Evolutionary conservation across 2,888 invertebrate genomes (phyloP), one percentile per base, ranked within the genome.

Genomic region (Xylota segnis): DNA sequence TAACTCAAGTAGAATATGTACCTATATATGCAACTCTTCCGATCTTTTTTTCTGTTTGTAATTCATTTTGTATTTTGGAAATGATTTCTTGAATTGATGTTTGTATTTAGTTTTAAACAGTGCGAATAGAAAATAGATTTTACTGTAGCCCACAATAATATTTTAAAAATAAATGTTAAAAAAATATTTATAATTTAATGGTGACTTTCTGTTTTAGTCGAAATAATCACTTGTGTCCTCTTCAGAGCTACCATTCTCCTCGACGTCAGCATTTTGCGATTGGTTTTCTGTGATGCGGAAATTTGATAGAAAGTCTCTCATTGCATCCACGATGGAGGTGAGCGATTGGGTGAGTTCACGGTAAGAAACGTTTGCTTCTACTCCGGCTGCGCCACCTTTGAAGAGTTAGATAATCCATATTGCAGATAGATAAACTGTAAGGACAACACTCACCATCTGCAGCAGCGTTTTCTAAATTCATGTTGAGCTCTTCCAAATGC

Each of bases 231-330:
- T 93, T 37, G 93, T 92, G 87, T 93, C 93, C 87, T 93, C 93
- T 83, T 93, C 93, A 40, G 93, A 93, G 88, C 93, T 93, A 83
- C 93, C 93, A 87, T 93, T 93, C 82, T 93, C 93, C 87, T 93
- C 93, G 5, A 91, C 92, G 83, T 93, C 89, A 9, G 87, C 89
- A 27, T 88, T 87, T 4, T 90, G 90, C 34, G 91, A 93, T 54
- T 94, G 94, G 54, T 93, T 92, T 88, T 94, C 94, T 2, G 94
- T 94, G 84, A 94, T 92, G 65, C 94, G 93, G 76, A 95, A 94
- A 89, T 95, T 95, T 77, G 94, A 94, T 45, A 96, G 91, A 75
- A 96, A 93, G 88, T 96, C 95, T 50, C 96, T 92, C 95, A 96
- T 95, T 9, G 96, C 95, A 88, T 95, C 95, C 87, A 96, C 93